These are phyloP conservation scores for Neosilurus hyrtlii DNA, from an alignment of 2,797 vertebrate species.

Conservation along the genomic window DNA sequence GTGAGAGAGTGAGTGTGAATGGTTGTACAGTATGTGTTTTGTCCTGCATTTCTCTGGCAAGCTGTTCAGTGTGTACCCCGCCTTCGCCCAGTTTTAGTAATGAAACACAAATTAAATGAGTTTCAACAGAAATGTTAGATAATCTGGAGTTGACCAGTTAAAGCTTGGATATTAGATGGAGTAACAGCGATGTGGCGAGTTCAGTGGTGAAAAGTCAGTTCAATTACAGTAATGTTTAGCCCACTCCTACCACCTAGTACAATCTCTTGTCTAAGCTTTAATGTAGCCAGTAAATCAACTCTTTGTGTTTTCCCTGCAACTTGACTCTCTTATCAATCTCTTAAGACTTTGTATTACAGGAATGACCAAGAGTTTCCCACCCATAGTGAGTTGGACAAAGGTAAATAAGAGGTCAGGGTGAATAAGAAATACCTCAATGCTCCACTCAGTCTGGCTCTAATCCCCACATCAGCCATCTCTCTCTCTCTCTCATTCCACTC, in stretches of 20 bases:
- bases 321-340: not conserved
- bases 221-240: not conserved
- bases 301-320: slow-evolving; percentile 14
- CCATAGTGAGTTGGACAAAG: slow-evolving; percentile 7
- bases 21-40: too few species aligned
- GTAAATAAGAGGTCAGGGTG: slow-evolving; percentile 41
- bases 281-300: not conserved
- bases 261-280: not conserved
- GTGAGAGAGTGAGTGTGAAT: too few species aligned
- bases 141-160: not conserved
- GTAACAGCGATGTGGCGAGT: not conserved
- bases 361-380: slow-evolving; percentile 13
- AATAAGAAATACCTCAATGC: slow-evolving; percentile 29
- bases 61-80: too few species aligned
- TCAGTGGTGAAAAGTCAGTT: not conserved
- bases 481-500: slow-evolving; percentile 34
- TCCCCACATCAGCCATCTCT: slow-evolving; percentile 31
- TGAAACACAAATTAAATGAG: not conserved
- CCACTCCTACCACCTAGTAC: not conserved
- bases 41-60: too few species aligned
- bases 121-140: not conserved
- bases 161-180: not conserved
- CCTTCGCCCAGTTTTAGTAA: too few species aligned
- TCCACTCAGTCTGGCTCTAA: slow-evolving; percentile 43
- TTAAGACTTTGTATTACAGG: slow-evolving; percentile 4